Evolutionary conservation across 2,797 vertebrate genomes (phyloP), one percentile per base, ranked within the genome.

Genomic region (Pempheris klunzingeri): DNA sequence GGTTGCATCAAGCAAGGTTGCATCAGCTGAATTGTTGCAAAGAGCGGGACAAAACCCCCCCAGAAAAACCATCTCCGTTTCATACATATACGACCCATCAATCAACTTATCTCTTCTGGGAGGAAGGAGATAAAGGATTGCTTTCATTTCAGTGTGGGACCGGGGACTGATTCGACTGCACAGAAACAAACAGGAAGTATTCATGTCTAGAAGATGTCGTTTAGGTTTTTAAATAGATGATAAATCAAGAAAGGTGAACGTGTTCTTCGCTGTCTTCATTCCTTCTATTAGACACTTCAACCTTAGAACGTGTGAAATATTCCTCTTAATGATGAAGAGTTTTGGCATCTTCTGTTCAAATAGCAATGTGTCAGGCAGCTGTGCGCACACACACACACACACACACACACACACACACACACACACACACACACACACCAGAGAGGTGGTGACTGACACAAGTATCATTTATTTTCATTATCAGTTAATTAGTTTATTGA

Each of bases 91-190:
- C 4, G 1, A 49, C 24, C 26, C 8, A 73, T 73, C 63, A 53
- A 77, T 61, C 60, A 62, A 62, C 24, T 70, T 49, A 65, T 60
- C 60, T 80, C 49, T 24, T 60, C 41, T 18, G 9, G 38, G 50
- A 77, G 43, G 53, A 70, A 28, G 24, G 20, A 62, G 47, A 80
- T 67, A 47, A 80, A 70, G 47, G 22, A 66, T 70, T 9, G 46
- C 28, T 78, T 67, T 77, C 46, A 67, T 82, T 75, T 74, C 18
- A 49, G 57, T 75, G 41, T 46, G 6, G 52, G 34, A 74, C 32
- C 46, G 46, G 17, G 32, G 47, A 3, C 28, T 55, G 36, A 46
- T 63, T 55, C 52, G 0, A 64, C 44, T 30, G 3, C 5, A 54
- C 7, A n/a, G 12, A 72, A 71, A 76, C 46, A 62, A 84, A 76